Percentiles rank a stretch among this genome's conserved stretches.
These are phyloP conservation scores for Entomobrya multifasciata DNA, from an alignment of 2,888 invertebrate genomes.

Conservation along the genomic window DNA sequence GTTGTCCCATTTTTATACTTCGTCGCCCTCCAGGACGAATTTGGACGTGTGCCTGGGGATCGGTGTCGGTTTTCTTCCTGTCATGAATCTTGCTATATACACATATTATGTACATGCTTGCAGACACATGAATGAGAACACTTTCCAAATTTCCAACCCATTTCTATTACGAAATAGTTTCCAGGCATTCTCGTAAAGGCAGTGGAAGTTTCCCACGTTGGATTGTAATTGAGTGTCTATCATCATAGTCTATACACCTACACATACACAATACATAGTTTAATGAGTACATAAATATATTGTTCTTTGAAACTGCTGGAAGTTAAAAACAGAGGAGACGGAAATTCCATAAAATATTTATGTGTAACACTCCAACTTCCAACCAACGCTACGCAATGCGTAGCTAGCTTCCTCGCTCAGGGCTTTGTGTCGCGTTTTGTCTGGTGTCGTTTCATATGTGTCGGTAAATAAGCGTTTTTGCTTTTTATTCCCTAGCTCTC, in stretches of 20 bases:
- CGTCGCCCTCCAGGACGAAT: constrained; percentile 68
- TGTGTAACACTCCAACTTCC: no score
- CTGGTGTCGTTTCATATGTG: no score
- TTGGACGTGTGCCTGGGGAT: constrained; percentile 70
- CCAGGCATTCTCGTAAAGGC: no score
- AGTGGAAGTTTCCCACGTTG: not conserved
- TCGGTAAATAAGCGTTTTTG: constrained; percentile 54
- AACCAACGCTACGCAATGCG: no score
- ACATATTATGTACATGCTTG: no score
- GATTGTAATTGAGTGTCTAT: not conserved
- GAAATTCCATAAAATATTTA: no score
- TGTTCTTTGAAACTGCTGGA: no score
- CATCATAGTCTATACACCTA: not conserved
- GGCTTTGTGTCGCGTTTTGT: not conserved
- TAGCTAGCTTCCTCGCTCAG: no score
- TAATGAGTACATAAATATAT: not conserved
- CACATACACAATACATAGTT: not conserved
- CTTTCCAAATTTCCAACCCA: no score
- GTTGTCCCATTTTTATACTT: constrained; percentile 47
- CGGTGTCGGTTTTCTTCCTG: constrained; percentile 57
- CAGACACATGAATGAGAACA: no score
- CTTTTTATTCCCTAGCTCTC: not conserved
- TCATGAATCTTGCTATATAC: constrained; percentile 3
- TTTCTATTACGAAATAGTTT: no score
- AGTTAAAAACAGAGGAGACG: no score